Evolutionary conservation across 2,797 vertebrate genomes (phyloP).

Genomic region (Bradypus variegatus): DNA sequence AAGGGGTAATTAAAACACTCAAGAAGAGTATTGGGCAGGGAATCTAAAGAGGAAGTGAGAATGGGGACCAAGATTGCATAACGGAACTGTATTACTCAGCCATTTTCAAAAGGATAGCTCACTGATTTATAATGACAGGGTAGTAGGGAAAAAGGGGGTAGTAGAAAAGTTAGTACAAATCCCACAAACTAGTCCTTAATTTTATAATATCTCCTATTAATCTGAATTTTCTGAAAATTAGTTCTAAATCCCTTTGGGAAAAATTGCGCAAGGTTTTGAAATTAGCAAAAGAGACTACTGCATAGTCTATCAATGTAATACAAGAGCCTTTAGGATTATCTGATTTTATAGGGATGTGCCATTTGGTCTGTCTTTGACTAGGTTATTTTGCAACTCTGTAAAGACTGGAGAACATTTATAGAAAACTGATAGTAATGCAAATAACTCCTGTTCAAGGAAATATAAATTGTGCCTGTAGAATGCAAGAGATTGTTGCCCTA

Average conservation of each 20-base stretch:
- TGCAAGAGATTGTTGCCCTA: not conserved
- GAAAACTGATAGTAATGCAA: not conserved
- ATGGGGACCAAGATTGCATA: not conserved
- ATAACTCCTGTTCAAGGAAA: not conserved
- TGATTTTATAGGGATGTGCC: not conserved
- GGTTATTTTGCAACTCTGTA: not conserved
- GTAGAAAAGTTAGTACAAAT: not conserved
- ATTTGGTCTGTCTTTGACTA: not conserved
- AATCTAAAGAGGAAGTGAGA: not conserved
- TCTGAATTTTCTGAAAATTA: not conserved
- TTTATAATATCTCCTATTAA: not conserved
- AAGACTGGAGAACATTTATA: not conserved
- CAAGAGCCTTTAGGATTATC: not conserved
- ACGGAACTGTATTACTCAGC: not conserved
- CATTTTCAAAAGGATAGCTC: not conserved
- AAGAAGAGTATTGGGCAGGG: not conserved
- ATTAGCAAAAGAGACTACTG: not conserved
- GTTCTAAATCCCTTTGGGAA: not conserved
- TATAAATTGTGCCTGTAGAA: not conserved
- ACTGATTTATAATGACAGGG: not conserved
- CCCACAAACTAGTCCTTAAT: not conserved
- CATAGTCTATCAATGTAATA: not conserved
- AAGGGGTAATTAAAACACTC: not conserved
- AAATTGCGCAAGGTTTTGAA: not conserved
- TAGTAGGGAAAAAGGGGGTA: not conserved